phyloP scores from a whole-genome alignment of 2,797 vertebrate species.

The Sebastes minor region DNA sequence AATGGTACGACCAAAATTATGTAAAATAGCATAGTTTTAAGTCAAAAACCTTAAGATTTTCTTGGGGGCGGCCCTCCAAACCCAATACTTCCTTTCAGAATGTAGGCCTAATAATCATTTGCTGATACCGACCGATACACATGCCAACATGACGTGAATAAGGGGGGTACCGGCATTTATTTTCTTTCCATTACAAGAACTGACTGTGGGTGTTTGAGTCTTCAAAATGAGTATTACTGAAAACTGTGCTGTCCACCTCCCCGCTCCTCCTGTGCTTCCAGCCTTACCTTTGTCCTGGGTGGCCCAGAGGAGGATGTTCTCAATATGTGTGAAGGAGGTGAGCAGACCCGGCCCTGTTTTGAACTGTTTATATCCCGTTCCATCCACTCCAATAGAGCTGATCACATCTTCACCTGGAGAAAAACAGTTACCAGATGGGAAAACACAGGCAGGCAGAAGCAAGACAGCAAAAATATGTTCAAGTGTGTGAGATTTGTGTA shows the following conservation, averaged over 20 bases:
- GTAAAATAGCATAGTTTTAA: no score
- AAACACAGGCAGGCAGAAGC: background rate
- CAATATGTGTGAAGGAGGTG: conserved; percentile 77
- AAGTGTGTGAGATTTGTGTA: no score
- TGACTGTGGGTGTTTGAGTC: no score
- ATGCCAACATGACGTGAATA: no score
- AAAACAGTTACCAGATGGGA: background rate
- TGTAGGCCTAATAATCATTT: no score
- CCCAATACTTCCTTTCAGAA: no score
- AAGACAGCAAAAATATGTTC: background rate
- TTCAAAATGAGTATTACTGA: background rate
- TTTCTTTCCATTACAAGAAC: no score
- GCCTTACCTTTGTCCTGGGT: conserved; percentile 77
- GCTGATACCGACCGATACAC: no score
- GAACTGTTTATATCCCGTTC: conserved; percentile 81
- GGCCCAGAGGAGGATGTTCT: conserved; percentile 88
- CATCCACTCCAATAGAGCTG: conserved; percentile 76
- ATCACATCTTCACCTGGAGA: conserved; percentile 73
- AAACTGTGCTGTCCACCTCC: background rate
- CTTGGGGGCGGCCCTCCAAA: no score
- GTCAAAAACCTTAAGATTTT: no score
- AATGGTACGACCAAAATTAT: no score
- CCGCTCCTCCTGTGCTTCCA: background rate
- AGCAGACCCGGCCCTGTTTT: conserved; percentile 79
- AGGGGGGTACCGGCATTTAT: no score